Evolutionary conservation across 2,113 vertebrate genomes (phyloP).

Genomic region (Campylorhamphus procurvoides): DNA sequence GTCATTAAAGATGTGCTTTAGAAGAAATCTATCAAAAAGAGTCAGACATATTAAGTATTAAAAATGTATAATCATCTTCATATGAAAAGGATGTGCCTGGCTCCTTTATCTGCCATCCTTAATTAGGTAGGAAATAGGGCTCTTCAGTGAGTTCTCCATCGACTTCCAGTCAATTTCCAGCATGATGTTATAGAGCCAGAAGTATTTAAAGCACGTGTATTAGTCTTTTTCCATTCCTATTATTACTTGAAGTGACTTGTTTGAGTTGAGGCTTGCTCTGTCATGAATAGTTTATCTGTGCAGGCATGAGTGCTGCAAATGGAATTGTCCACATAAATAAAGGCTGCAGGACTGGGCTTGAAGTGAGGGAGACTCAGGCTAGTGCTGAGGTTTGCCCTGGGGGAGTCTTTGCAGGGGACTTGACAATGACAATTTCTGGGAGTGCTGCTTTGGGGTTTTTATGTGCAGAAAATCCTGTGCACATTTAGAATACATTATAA

Average conservation of each 20-base stretch:
- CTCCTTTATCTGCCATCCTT: not conserved
- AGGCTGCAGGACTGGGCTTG: not conserved
- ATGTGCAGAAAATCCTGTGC: not conserved
- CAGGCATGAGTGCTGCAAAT: conserved; percentile 10
- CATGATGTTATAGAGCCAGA: not conserved
- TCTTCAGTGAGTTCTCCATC: not conserved
- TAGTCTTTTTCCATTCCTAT: not conserved
- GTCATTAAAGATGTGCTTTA: not conserved
- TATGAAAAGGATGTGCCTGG: not conserved
- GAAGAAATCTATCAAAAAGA: not conserved
- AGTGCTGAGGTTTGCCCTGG: not conserved
- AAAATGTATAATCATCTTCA: not conserved
- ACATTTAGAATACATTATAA: not conserved
- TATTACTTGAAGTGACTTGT: conserved; percentile 16
- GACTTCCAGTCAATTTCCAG: not conserved
- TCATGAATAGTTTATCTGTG: conserved; percentile 15
- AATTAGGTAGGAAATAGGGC: not conserved
- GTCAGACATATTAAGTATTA: not conserved
- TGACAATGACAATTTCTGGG: not conserved
- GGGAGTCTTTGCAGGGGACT: not conserved
- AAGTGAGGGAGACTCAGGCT: not conserved
- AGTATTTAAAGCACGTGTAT: not conserved
- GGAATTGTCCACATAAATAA: conserved; percentile 44
- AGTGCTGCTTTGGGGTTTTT: not conserved
- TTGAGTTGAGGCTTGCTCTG: not conserved